These are phyloP conservation scores for Megalurothrips usitatus DNA, from an alignment of 2,888 invertebrate genomes.

Conservation along the genomic window DNA sequence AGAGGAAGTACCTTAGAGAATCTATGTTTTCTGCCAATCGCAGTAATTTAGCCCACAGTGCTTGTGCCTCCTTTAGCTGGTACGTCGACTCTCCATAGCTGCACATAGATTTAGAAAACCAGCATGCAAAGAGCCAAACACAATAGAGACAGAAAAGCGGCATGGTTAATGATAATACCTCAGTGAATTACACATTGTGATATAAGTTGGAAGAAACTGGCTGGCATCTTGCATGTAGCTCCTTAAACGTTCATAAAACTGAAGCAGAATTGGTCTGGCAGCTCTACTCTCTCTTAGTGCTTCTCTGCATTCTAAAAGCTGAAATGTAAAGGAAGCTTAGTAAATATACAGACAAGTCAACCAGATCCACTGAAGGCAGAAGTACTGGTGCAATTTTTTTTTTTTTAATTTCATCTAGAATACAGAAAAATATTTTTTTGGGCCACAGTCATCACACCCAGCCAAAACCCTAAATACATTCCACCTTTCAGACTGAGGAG, in stretches of 20 bases:
- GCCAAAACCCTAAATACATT: no score
- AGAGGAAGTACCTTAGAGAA: slow-evolving; percentile 48
- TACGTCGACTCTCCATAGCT: slow-evolving; percentile 88
- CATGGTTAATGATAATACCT: slow-evolving; percentile 47
- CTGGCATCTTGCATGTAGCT: slow-evolving; percentile 70
- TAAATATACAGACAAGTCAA: not conserved
- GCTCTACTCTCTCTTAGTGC: slow-evolving; percentile 76
- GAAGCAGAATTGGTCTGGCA: slow-evolving; percentile 70
- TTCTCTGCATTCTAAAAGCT: slow-evolving; percentile 72
- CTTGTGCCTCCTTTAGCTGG: slow-evolving; percentile 76
- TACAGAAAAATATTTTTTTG: not conserved
- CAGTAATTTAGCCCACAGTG: slow-evolving; percentile 74
- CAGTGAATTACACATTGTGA: slow-evolving; percentile 57
- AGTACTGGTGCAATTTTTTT: not conserved
- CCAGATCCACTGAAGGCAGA: not conserved
- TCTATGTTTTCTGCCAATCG: slow-evolving; percentile 86
- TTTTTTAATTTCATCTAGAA: not conserved
- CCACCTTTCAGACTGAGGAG: no score
- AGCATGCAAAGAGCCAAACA: slow-evolving; percentile 26
- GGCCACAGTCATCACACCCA: no score
- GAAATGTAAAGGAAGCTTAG: slow-evolving; percentile 40
- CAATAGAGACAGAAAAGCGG: slow-evolving; percentile 28
- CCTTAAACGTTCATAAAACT: slow-evolving; percentile 78
- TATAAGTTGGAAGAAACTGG: slow-evolving; percentile 51
- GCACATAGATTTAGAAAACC: slow-evolving; percentile 37